Evolutionary conservation across 2,888 invertebrate genomes (phyloP).

Genomic region (Philaethria dido): DNA sequence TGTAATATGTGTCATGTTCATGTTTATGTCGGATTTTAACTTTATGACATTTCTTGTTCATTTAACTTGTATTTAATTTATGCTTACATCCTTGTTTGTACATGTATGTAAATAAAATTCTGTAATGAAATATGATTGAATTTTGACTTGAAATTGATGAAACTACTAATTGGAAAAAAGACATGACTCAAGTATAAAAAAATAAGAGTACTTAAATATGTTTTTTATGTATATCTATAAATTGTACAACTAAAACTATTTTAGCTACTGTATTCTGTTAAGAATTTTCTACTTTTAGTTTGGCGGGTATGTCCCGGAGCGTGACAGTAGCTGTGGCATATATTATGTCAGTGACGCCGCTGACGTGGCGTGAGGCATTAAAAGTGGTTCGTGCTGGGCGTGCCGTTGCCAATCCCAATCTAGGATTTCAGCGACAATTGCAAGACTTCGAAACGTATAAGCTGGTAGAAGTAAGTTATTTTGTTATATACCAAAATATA

Average conservation of each 20-base stretch:
- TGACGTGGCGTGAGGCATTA: slow-evolving; percentile 96
- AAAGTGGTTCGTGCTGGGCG: slow-evolving; percentile 96
- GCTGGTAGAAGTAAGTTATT: slow-evolving; percentile 86
- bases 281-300: slow-evolving; percentile 74
- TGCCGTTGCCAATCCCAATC: slow-evolving; percentile 97
- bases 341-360: slow-evolving; percentile 95
- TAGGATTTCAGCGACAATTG: slow-evolving; percentile 97
- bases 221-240: not conserved
- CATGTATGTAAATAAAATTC: too few relatives aligned
- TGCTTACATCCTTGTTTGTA: too few relatives aligned
- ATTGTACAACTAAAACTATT: not conserved
- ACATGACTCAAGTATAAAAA: too few relatives aligned
- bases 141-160: too few relatives aligned
- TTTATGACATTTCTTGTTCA: too few relatives aligned
- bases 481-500: not conserved
- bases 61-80: too few relatives aligned
- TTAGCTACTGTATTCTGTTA: not conserved
- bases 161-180: too few relatives aligned
- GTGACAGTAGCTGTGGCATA: slow-evolving; percentile 98
- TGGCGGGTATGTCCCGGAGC: slow-evolving; percentile 98
- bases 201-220: too few relatives aligned
- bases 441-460: slow-evolving; percentile 94
- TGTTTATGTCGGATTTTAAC: too few relatives aligned
- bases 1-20: too few relatives aligned
- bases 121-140: too few relatives aligned